Evolutionary conservation across 2,888 invertebrate genomes (phyloP).

Genomic region (Lobophora halterata): DNA sequence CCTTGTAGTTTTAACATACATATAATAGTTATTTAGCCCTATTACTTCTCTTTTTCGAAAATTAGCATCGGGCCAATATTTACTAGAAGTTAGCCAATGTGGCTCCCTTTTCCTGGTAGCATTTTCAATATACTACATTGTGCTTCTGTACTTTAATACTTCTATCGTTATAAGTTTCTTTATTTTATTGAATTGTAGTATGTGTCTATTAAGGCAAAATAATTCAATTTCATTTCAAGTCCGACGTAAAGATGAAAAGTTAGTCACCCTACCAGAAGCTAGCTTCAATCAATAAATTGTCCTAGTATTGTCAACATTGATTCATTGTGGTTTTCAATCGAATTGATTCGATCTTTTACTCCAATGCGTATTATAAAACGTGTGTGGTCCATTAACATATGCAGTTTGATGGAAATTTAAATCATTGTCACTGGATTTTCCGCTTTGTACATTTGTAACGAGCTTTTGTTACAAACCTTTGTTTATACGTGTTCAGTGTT

Average conservation of each 20-base stretch:
- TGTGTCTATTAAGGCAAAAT: no score
- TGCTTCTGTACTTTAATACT: no score
- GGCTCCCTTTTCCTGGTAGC: no score
- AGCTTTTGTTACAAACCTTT: neutral
- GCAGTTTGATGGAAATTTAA: conserved; percentile 18
- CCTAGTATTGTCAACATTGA: conserved; percentile 53
- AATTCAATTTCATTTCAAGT: no score
- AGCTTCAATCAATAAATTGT: conserved; percentile 64
- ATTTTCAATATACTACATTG: no score
- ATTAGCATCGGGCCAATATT: no score
- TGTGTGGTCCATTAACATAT: conserved; percentile 46
- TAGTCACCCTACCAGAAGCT: conserved; percentile 39
- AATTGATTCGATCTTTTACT: conserved; percentile 36
- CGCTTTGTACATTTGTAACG: neutral
- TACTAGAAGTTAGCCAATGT: no score
- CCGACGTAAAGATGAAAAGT: conserved; percentile 3
- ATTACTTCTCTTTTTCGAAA: no score
- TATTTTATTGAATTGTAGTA: no score
- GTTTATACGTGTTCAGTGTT: no score
- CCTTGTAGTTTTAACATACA: no score
- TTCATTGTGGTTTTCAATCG: conserved; percentile 41
- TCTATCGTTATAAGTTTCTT: neutral
- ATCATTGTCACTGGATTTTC: conserved; percentile 14
- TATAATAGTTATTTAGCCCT: no score
- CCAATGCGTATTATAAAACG: conserved; percentile 35